Evolutionary conservation across 1,140 invertebrate genomes (phyloP).

Genomic region (Steinernema khuongi): DNA sequence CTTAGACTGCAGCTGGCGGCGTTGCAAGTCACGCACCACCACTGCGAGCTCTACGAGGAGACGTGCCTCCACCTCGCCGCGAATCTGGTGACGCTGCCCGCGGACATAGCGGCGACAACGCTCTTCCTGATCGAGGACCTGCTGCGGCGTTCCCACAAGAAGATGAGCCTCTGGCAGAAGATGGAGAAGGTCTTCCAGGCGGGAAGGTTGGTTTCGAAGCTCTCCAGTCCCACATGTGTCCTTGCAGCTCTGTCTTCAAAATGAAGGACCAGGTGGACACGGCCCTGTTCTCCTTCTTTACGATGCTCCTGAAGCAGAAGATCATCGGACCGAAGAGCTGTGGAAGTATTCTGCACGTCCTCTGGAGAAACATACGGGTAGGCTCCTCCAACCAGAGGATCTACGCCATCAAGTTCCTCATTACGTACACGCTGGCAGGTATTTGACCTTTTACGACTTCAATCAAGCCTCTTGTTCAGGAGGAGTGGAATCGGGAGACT

Average conservation of each 20-base stretch:
- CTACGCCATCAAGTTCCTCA: conserved; percentile 20
- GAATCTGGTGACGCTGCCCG: not conserved
- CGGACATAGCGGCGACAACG: not conserved
- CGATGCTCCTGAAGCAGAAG: not conserved
- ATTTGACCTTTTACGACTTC: not conserved
- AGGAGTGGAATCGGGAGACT: not conserved
- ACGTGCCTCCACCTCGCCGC: not conserved
- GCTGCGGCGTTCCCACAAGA: not conserved
- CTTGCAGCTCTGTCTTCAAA: not conserved
- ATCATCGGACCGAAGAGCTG: not conserved
- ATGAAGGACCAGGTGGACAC: not conserved
- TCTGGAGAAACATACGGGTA: not conserved
- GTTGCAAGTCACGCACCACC: too few species aligned
- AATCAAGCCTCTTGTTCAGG: not conserved
- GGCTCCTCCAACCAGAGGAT: not conserved
- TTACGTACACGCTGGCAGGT: conserved; percentile 9
- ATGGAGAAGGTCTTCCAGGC: not conserved
- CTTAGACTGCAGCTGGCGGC: not conserved
- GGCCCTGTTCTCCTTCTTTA: not conserved
- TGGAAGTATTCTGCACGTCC: not conserved
- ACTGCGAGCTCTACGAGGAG: not conserved
- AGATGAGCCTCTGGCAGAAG: not conserved
- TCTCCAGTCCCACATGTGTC: not conserved
- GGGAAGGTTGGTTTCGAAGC: not conserved
- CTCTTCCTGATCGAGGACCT: not conserved